Conservation (phyloP, 2,797 vertebrate genomes). For the Psittacula derbiana region DNA sequence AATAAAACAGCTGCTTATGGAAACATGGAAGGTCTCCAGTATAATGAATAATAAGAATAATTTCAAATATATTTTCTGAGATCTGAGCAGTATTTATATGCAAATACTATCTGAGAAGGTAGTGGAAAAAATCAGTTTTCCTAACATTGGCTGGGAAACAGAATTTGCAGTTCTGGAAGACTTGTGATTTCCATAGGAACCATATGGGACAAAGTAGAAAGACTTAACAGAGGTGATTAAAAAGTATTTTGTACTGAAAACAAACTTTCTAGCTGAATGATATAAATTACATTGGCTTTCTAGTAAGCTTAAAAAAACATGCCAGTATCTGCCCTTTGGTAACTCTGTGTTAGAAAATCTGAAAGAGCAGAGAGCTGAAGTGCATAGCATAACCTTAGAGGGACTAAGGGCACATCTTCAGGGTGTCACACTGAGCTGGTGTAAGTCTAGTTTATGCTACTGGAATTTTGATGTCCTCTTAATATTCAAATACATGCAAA, state of each 20-base stretch:
- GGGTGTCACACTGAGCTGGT: background rate
- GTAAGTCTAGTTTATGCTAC: background rate
- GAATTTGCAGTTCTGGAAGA: conserved; percentile 48
- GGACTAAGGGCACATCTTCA: background rate
- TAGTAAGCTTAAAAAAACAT: background rate
- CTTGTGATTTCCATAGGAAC: conserved; percentile 37
- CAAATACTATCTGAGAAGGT: conserved; percentile 29
- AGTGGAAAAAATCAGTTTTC: conserved; percentile 16
- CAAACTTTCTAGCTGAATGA: conserved; percentile 39
- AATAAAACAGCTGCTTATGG: background rate
- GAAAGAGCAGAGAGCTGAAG: background rate
- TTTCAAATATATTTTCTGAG: conserved; percentile 33
- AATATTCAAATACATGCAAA: background rate
- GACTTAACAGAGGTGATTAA: conserved; percentile 48
- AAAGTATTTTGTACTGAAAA: conserved; percentile 39
- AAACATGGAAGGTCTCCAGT: conserved; percentile 38
- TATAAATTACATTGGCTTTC: conserved; percentile 10
- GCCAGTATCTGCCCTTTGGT: background rate
- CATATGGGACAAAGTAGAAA: conserved; percentile 45
- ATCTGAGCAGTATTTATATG: conserved; percentile 17
- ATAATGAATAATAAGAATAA: conserved; percentile 32
- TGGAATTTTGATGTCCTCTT: background rate
- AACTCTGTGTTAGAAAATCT: background rate
- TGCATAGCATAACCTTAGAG: background rate
- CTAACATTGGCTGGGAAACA: conserved; percentile 5